A percentile compares a stretch with the other conserved stretches of the same genome.
Conservation (phyloP, 2,797 vertebrate species). For the Cygnus olor region DNA sequence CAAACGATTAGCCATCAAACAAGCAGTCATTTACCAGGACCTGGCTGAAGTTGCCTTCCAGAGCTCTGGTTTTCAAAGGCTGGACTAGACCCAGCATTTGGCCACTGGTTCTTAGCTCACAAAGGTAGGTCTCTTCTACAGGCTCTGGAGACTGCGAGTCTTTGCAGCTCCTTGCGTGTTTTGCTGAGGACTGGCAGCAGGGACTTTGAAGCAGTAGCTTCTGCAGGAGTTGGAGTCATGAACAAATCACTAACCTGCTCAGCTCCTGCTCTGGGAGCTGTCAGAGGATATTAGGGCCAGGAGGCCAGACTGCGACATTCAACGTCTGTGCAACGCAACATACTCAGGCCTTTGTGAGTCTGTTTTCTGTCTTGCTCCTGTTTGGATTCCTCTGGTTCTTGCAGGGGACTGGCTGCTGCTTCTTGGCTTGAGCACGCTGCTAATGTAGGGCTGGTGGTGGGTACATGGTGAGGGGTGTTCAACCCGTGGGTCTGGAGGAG, state of each 20-base stretch:
- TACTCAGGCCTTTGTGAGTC: not conserved
- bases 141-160: not conserved
- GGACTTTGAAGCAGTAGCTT: slow-evolving; percentile 11
- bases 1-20: not conserved
- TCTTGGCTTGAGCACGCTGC: not conserved
- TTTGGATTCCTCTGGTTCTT: not conserved
- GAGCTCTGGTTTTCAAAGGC: not conserved
- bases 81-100: not conserved
- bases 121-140: not conserved
- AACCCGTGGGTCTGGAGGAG: not conserved
- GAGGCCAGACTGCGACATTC: not conserved
- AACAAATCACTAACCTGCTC: not conserved
- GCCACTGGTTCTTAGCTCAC: not conserved
- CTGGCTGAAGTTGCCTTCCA: not conserved
- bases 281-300: slow-evolving; percentile 19
- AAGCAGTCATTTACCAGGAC: not conserved
- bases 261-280: slow-evolving; percentile 34
- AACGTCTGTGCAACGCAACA: not conserved
- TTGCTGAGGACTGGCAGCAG: not conserved
- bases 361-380: not conserved
- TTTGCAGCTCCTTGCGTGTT: not conserved
- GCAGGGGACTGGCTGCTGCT: not conserved
- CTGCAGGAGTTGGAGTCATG: not conserved
- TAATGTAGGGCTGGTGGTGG: not conserved
- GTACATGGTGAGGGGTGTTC: not conserved